Evolutionary conservation across 2,797 vertebrate genomes (phyloP), one percentile per base, ranked within the genome.

Genomic region (Helostoma temminkii): DNA sequence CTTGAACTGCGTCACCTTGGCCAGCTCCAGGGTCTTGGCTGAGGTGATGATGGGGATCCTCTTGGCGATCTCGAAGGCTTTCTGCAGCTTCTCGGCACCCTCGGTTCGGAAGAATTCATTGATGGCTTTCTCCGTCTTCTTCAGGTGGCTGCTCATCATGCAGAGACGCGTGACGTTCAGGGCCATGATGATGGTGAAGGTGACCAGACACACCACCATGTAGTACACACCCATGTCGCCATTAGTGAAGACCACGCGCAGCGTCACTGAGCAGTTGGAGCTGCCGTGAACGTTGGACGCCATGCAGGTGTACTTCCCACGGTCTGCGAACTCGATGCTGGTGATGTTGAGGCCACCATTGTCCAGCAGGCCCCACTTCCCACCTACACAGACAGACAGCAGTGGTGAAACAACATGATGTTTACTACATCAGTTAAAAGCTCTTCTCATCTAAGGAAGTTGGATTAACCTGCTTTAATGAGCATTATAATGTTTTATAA

Each of bases 121-220:
- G 87, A 99, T 99, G 75, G 96, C 97, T 82, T 99, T 97, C 92
- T 99, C 98, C 0, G 98, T 99, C 93, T 99, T 99, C 95, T 99
- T 99, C 74, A 99, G 90, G 89, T 99, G 98, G 89, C 97, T 99
- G 94, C 96, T 98, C 97, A 99, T 99, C 98, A 99, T 99, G 89
- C 98, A 99, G 41, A 99, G 94, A 26, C 97, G 96, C 0, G 98
- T 98, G 60, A 99, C 86, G 58, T 99, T 99, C 67, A 99, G 92
- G 48, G 94, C 92, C 96, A 99, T 97, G 90, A 99, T 98, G 74
- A 98, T 93, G 68, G 97, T 95, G 93, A 99, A 99, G 58, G 97
- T 98, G 54, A 96, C 96, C 65, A 99, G 95, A 84, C 97, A 99
- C 74, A 99, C 96, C 15, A 98, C 96, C 97, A 99, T 96, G 88